Conservation (phyloP, 2,113 vertebrate species). For the Pomatostomus ruficeps region DNA sequence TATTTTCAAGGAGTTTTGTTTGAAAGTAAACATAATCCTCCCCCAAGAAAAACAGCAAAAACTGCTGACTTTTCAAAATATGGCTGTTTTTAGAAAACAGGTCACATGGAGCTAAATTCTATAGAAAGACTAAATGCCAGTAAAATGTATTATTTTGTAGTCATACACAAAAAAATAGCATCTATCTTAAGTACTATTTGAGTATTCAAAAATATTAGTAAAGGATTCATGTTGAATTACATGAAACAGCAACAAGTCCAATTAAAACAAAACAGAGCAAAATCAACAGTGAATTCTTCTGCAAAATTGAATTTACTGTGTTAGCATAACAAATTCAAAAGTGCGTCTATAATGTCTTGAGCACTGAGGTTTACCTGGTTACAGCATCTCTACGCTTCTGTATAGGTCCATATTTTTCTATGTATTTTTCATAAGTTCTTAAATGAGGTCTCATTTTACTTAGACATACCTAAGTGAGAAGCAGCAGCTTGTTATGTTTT, state of each 20-base stretch:
- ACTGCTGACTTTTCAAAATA: neutral
- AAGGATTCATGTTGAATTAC: neutral
- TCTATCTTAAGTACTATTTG: neutral
- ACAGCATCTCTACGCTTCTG: slow-evolving; percentile 26
- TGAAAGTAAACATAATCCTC: neutral
- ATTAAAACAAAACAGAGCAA: neutral
- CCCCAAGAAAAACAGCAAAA: neutral
- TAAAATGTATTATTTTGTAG: neutral
- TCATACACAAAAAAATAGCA: neutral
- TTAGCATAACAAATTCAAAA: neutral
- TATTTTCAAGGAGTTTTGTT: neutral
- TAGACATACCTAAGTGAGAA: slow-evolving; percentile 45
- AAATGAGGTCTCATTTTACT: slow-evolving; percentile 64
- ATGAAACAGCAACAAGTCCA: neutral
- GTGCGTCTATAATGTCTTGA: neutral
- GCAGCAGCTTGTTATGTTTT: neutral
- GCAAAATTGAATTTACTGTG: neutral
- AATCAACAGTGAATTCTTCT: neutral
- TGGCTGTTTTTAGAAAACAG: neutral
- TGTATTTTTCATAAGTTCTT: slow-evolving; percentile 57
- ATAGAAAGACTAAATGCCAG: neutral
- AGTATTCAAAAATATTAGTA: neutral
- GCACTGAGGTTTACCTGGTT: slow-evolving; percentile 12
- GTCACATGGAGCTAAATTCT: neutral
- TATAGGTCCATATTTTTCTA: slow-evolving; percentile 50